Base-by-base conservation (phyloP, 2,797 vertebrate species). In the Cichlasoma orientale region DNA sequence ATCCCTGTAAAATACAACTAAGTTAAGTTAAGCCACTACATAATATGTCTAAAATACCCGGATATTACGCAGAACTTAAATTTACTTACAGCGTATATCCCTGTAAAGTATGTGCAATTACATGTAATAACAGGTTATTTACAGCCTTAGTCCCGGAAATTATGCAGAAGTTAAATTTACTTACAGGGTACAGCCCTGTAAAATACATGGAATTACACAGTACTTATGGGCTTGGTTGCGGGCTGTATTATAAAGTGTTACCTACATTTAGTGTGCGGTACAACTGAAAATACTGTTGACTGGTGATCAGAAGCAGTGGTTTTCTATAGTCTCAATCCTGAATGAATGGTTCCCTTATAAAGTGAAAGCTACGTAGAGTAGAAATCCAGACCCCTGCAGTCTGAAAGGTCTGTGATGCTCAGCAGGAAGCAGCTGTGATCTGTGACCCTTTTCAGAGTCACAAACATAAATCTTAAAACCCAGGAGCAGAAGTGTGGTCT, bases 371-470 rank as follows among this genome's bases (percentile, higher is more conserved):
- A 72, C 75, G 80, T 54, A 76, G 72, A 93, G 89, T 85, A 74
- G 75, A 90, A 90, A 91, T 85, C 86, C 90, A 92, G 88, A 92
- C 86, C 58, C 31, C 50, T 57, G 27, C 55, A 14, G 82, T 78
- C 80, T 85, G 77, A 90, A 69, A 82, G 66, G 73, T 58, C 76
- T 74, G 79, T 69, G 82, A 82, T 75, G 86, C 72, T 86, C 83
- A 57, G 78, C 78, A 86, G 90, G 85, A 91, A 86, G 83, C 88
- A 89, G 74, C 86, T 91, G 86, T 83, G 83, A 92, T 72, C 87
- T 2, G 6, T 77, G 81, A 87, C 73, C 25, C 78, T 90, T 73
- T 74, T 61, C 66, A 74, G 31, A 56, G 78, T 10, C 74, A 1
- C 55, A 68, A 9, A 82, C 55, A 77, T 63, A 77, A 86, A 86